These are phyloP conservation scores for Venusia cambrica DNA, from an alignment of 2,888 invertebrate genomes.

Conservation along the genomic window DNA sequence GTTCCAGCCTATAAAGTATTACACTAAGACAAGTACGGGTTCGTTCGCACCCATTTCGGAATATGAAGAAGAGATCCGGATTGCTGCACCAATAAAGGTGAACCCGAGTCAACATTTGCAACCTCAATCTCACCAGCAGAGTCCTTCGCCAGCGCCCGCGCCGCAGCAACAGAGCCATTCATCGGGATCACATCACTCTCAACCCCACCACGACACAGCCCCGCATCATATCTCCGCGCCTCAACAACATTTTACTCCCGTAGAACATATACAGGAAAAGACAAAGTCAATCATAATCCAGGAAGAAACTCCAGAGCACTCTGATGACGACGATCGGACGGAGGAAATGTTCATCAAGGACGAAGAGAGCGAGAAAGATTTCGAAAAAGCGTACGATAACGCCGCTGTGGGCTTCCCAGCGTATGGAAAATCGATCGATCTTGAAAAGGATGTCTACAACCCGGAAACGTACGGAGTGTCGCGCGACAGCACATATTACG, in stretches of 20 bases:
- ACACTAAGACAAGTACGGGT: constrained; percentile 24
- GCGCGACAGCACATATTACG: constrained; percentile 46
- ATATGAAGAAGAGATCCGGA: constrained; percentile 56
- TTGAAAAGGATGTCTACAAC: constrained; percentile 61
- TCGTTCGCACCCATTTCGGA: constrained; percentile 46
- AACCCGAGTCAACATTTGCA: constrained; percentile 54
- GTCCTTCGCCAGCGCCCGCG: constrained; percentile 17
- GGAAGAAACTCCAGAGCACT: constrained; percentile 54
- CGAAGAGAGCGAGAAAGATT: constrained; percentile 68
- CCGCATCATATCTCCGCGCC: constrained; percentile 21
- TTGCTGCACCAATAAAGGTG: constrained; percentile 50
- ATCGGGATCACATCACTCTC: constrained; percentile 17
- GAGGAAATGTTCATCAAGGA: constrained; percentile 55
- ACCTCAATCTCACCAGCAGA: constrained; percentile 28
- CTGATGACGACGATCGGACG: constrained; percentile 50
- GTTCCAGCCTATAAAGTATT: constrained; percentile 26
- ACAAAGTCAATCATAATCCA: constrained; percentile 58
- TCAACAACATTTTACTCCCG: constrained; percentile 33
- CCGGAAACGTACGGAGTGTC: constrained; percentile 56
- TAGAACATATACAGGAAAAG: constrained; percentile 54
- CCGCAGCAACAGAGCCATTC: constrained; percentile 28
- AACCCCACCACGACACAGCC: constrained; percentile 11
- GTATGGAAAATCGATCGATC: constrained; percentile 47
- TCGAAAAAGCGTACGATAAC: constrained; percentile 68
- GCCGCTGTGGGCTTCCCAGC: constrained; percentile 69